Evolutionary conservation across 2,797 vertebrate species (phyloP), one percentile per base, ranked within the genome.

Genomic region (Lerista edwardsae): DNA sequence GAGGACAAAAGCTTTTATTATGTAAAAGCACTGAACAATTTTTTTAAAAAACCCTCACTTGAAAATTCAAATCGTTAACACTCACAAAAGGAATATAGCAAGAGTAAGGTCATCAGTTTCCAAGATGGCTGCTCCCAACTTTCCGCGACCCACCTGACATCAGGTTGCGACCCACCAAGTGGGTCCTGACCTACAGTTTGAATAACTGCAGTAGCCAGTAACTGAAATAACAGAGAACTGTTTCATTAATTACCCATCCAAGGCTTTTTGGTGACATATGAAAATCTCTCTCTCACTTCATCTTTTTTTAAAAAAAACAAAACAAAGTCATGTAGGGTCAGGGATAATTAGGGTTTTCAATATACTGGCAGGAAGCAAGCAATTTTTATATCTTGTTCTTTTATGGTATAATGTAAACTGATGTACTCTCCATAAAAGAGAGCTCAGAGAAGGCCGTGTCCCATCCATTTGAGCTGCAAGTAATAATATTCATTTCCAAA

Each of bases 371-470:
- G 83, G 59, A 8, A 36, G 4, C 41, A 73, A 68, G 41, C 31
- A 84, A 23, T 0, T 61, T 76, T 86, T 80, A 85, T 84, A 73
- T 61, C 31, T 86, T 23, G 4, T 7, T 84, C 10, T 34, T 92
- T 79, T 78, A 25, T 86, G 41, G 82, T 79, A n/a, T 77, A 72
- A 77, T 67, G 34, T 73, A 79, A 72, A 29, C 34, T 69, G 81
- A 82, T 84, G 76, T 34, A 84, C 44, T 55, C 72, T 86, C 55
- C 83, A 80, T 6, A 75, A 83, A 89, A 84, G 41, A 17, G 51
- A 83, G n/a, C 7, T 1, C 1, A 4, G 76, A 2, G 68, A 85
- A 34, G 69, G 36, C 6, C 68, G 74, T 77, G 25, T 76, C 55
- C 1, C 0, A 0, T 61, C 55, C 21, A 34, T 36, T 88, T 82